These are phyloP conservation scores for Phyllotreta cruciferae DNA, from an alignment of 2,888 invertebrate genomes.

Conservation along the genomic window DNA sequence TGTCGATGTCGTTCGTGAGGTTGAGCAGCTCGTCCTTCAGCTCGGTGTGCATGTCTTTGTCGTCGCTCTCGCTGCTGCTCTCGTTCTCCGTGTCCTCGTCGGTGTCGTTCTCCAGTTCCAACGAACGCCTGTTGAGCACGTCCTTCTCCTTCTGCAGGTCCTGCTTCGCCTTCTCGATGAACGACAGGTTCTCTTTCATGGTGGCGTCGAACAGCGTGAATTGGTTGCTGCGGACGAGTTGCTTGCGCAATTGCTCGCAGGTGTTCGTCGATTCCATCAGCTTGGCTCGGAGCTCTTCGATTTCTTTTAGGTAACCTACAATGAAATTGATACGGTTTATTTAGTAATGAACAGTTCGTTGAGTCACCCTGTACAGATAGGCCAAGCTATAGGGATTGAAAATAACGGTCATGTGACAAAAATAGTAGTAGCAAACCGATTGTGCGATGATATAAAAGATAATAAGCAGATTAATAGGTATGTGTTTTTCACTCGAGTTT, in stretches of 20 bases:
- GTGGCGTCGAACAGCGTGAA: slow-evolving; percentile 40
- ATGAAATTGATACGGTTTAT: too few relatives aligned
- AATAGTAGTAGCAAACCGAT: too few relatives aligned
- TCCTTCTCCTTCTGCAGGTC: slow-evolving; percentile 76
- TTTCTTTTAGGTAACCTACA: slow-evolving; percentile 88
- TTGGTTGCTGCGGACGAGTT: slow-evolving; percentile 50
- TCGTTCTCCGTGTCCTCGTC: slow-evolving; percentile 64
- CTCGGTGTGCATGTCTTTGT: slow-evolving; percentile 64
- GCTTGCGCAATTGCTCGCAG: slow-evolving; percentile 74
- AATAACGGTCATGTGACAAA: too few relatives aligned
- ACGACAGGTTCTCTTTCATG: slow-evolving; percentile 61
- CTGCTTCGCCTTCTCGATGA: slow-evolving; percentile 80
- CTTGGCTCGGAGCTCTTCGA: slow-evolving; percentile 88
- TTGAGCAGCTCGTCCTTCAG: slow-evolving; percentile 85
- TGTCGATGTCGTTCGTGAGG: slow-evolving; percentile 91
- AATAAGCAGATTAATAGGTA: too few relatives aligned
- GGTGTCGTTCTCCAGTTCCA: slow-evolving; percentile 65
- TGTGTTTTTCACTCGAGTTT: too few relatives aligned
- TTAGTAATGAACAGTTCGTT: too few relatives aligned
- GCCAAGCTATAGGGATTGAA: too few relatives aligned
- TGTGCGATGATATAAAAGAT: too few relatives aligned
- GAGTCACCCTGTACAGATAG: too few relatives aligned
- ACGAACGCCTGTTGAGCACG: slow-evolving; percentile 56
- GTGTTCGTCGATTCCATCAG: slow-evolving; percentile 86
- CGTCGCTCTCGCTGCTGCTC: slow-evolving; percentile 67